These are phyloP conservation scores for Fregetta grallaria DNA, from an alignment of 2,113 vertebrate genomes.

Conservation along the genomic window DNA sequence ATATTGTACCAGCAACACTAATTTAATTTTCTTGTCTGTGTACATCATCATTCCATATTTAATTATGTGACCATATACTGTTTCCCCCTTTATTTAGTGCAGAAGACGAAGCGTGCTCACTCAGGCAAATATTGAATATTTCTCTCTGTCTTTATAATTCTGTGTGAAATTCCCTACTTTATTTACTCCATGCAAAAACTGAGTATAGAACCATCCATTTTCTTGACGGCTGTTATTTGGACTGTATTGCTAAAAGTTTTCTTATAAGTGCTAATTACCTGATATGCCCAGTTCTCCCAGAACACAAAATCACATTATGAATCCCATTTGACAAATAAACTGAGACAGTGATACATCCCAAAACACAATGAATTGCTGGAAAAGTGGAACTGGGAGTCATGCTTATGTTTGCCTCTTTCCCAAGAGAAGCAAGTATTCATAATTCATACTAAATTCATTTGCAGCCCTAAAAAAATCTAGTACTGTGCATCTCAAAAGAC, in stretches of 20 bases:
- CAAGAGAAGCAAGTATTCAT: neutral
- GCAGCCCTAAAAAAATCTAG: neutral
- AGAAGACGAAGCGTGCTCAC: neutral
- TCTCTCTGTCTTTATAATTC: neutral
- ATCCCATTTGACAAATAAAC: neutral
- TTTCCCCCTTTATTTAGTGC: neutral
- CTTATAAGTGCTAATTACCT: neutral
- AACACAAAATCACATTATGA: neutral
- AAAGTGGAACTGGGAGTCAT: neutral
- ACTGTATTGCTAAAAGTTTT: neutral
- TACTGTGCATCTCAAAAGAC: neutral
- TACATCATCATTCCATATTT: neutral
- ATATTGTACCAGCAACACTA: neutral
- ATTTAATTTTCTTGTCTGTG: neutral
- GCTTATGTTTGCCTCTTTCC: neutral
- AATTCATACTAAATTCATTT: neutral
- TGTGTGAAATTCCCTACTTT: neutral
- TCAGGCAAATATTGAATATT: neutral
- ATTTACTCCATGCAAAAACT: neutral
- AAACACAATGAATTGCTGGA: neutral
- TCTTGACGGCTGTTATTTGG: neutral
- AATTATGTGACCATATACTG: neutral
- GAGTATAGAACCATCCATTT: neutral
- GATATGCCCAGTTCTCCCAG: neutral
- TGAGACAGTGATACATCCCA: neutral